Base-by-base conservation (phyloP, 92 coral and sea anemone species). In the Epizoanthus illoricatus region DNA sequence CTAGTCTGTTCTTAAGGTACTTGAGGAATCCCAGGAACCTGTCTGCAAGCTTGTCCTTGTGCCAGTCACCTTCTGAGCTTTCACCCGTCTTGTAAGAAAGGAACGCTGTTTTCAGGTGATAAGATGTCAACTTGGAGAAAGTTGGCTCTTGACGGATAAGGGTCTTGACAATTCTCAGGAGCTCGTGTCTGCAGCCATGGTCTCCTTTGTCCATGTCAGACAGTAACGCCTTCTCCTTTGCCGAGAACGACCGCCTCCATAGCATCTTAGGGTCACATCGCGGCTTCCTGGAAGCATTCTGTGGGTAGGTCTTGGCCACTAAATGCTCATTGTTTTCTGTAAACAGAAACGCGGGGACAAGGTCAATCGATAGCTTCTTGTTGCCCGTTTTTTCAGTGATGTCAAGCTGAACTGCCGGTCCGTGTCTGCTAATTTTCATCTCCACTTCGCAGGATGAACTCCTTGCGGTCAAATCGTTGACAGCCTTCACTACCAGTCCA, bases 371-470 rank as follows among this genome's bases (percentile, higher is more conserved):
- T 80, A 92, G 73, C 54, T 28, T 28, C 74, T 83, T 87, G 10
- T 55, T 90, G 18, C 86, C 69, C 43, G 9, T 6, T 16, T 18
- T 80, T 21, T 86, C 89, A 18, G 74, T 85, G 80, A 92, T 88
- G 66, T 92, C 97, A 17, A 92, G 57, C 72, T 92, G 97, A 9
- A 90, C 89, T 13, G 97, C 97, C 9, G 97, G 97, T 28, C 97
- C 97, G 74, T 92, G 97, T 11, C 41, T 60, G 2, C 89, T 76
- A 8, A 88, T 71, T n/a, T 59, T 84, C 63, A 92, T 81, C 65
- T 88, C 28, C 10, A 85, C 79, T 21, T 83, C 69, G 9, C 58
- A 69, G 11, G 47, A 47, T 17, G 79, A 67, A 19, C 15, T 63
- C 69, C 76, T 78, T 40, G 78, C 69, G 20, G 3, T 61, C 16